phyloP scores from a whole-genome alignment of 92 coral and sea anemone genomes.

The Zoanthus sociatus region DNA sequence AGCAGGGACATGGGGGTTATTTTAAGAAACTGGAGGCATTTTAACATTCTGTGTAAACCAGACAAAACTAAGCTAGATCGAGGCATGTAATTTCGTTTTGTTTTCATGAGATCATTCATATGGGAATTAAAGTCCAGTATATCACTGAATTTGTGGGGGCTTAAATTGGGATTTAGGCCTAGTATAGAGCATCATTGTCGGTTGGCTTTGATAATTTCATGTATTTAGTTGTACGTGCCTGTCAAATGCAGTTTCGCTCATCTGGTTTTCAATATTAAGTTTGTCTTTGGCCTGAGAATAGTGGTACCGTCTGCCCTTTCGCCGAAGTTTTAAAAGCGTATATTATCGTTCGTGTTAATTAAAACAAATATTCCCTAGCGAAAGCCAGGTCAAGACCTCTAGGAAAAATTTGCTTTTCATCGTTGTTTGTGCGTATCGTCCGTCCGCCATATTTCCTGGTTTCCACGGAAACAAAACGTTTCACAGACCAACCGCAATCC shows the following conservation, averaged over 20 bases:
- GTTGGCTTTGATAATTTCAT: slow-evolving; percentile 12
- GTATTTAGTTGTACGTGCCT: slow-evolving; percentile 20
- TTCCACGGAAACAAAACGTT: no score
- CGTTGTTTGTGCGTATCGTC: no score
- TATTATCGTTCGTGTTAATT: no score
- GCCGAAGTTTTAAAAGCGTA: background rate
- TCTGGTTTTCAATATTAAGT: slow-evolving; percentile 45
- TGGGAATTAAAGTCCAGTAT: slow-evolving; percentile 18
- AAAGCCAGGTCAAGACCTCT: no score
- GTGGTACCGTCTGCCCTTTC: slow-evolving; percentile 40
- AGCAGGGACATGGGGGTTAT: slow-evolving; percentile 33
- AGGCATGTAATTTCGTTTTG: background rate
- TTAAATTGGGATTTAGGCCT: background rate
- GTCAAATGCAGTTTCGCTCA: background rate
- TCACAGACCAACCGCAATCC: no score
- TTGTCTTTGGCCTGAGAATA: slow-evolving; percentile 37
- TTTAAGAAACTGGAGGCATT: slow-evolving; percentile 28
- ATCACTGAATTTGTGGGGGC: slow-evolving; percentile 12
- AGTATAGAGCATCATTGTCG: slow-evolving; percentile 1
- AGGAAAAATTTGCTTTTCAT: no score
- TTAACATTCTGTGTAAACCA: slow-evolving; percentile 23
- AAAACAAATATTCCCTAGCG: no score
- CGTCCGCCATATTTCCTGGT: no score
- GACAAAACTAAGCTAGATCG: slow-evolving; percentile 21
- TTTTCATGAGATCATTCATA: slow-evolving; percentile 22